Evolutionary conservation across 2,888 invertebrate genomes (phyloP).

Genomic region (Poecilobothrus nobilitatus): DNA sequence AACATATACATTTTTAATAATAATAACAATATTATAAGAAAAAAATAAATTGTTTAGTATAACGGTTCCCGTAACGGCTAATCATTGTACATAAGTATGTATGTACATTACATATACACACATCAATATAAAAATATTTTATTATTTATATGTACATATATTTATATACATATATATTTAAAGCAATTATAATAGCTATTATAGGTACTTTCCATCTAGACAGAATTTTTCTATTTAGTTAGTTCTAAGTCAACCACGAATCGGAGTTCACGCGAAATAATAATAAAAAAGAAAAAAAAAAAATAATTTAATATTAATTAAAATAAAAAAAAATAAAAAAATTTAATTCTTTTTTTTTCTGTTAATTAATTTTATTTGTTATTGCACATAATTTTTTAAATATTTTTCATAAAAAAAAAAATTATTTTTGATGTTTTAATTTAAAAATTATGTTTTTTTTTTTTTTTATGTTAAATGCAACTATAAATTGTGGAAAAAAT

Average conservation of each 20-base stretch:
- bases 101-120: too few species aligned
- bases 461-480: too few species aligned
- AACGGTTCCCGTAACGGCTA: constrained; percentile 1
- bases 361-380: background rate
- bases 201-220: background rate
- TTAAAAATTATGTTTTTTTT: too few species aligned
- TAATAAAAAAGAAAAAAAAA: background rate
- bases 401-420: background rate
- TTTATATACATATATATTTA: too few species aligned
- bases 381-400: background rate
- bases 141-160: too few species aligned
- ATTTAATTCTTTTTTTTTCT: too few species aligned
- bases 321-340: too few species aligned
- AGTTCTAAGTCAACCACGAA: constrained; percentile 10
- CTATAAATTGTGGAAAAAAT: too few species aligned
- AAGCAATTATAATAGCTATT: too few species aligned
- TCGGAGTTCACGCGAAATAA: constrained; percentile 10
- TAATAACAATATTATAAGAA: background rate
- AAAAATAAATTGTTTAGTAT: background rate
- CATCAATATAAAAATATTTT: too few species aligned
- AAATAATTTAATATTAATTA: background rate
- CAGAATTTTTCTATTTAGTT: background rate
- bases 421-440: too few species aligned
- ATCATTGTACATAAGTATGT: too few species aligned
- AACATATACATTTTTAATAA: background rate